Evolutionary conservation across 2,113 vertebrate genomes (phyloP).

Genomic region (Osmerus eperlanus): DNA sequence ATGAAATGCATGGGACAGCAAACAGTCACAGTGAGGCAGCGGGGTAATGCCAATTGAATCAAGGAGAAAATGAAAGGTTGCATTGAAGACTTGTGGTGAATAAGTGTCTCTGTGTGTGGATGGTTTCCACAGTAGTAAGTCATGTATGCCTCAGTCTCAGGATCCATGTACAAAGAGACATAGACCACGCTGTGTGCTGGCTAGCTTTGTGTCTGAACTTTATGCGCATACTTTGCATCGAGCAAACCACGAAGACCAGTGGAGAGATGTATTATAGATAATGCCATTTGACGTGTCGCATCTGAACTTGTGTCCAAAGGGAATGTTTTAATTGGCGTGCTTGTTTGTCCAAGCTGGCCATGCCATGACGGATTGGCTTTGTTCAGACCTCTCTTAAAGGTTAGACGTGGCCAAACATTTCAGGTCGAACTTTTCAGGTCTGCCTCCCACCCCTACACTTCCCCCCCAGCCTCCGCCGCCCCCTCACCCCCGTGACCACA

Average conservation of each 20-base stretch:
- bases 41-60: conserved; percentile 29
- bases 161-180: not conserved
- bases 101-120: conserved; percentile 7
- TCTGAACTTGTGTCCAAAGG: conserved; percentile 6
- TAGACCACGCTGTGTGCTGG: conserved; percentile 7
- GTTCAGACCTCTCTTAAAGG: no score
- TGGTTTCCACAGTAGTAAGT: conserved; percentile 32
- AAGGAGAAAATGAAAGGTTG: conserved; percentile 37
- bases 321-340: not conserved
- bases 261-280: conserved; percentile 32
- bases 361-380: no score
- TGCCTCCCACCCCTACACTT: no score
- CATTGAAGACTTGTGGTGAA: conserved; percentile 28
- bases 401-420: not conserved
- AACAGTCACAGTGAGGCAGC: conserved; percentile 20
- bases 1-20: conserved; percentile 26
- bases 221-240: conserved; percentile 21
- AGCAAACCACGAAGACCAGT: conserved; percentile 29
- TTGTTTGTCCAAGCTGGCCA: not conserved
- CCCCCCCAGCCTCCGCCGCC: no score
- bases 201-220: conserved; percentile 39
- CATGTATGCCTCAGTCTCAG: conserved; percentile 25
- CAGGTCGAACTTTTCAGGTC: no score
- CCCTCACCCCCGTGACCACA: no score
- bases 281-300: conserved; percentile 21